Evolutionary conservation across 2,888 invertebrate genomes (phyloP), one percentile per base, ranked within the genome.

Genomic region (Galerucella nymphaeae): DNA sequence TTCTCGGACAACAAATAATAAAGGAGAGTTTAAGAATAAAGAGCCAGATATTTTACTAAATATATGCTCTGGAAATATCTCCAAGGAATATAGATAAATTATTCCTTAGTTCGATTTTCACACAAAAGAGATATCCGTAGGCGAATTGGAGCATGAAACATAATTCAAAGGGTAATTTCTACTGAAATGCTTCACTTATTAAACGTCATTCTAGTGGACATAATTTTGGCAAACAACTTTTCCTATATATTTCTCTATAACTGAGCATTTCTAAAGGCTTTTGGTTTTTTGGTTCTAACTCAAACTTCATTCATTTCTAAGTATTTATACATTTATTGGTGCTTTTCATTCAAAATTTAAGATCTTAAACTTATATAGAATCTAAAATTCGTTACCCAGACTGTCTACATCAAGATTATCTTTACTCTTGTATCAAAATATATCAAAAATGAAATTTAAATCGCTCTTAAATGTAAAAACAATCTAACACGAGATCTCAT

Each of bases 111-210:
- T 30, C 30, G 30, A 30, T 30, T 30, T 30, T 30, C 30, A 30
- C 8, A 30, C 30, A 30, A 30, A 30, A 30, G 30, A 30, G 30
- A 30, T 30, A 30, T 30, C 30, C 30, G 30, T 30, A 1, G 30
- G 30, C 30, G n/a, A 59, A 30, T 59, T 59, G 30, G n/a, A 59
- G 38, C 59, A 30, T 59, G 30, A 59, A 59, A 59, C 59, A 59
- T 14, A 38, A 59, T 59, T 59, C 59, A 59, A 59, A 59, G 11
- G 59, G 14, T 30, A n/a, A n/a, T 59, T 59, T 38, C 38, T 30
- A 59, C 14, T 59, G 13, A 59, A 59, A 59, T 30, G 3, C n/a
- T 38, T 13, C 30, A 30, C 8, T 59, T 59, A 30, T 59, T 59
- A 59, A 1, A 30, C 16, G 14, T 14, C 59, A 59, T 0, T n/a